phyloP scores from a whole-genome alignment of 2,113 vertebrate genomes.

The Zapornia atra region DNA sequence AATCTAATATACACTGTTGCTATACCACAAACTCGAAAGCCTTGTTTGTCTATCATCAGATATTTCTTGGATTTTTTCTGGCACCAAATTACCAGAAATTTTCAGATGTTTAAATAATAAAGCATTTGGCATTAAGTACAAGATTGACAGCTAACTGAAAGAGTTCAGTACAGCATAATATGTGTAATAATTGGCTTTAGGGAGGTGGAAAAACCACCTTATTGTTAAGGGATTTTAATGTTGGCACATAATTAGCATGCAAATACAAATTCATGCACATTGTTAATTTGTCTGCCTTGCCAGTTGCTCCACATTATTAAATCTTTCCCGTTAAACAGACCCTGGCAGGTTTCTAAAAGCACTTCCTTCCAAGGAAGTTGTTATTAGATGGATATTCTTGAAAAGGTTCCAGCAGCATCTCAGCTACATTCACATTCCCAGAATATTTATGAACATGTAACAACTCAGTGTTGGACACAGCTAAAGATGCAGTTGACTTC shows the following conservation, averaged over 20 bases:
- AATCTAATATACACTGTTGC: not conserved
- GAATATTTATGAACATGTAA: not conserved
- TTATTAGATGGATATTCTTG: not conserved
- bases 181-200: not conserved
- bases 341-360: constrained; percentile 5
- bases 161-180: not conserved
- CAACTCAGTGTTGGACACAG: not conserved
- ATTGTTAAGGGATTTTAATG: constrained; percentile 20
- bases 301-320: constrained; percentile 1
- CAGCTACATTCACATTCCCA: not conserved
- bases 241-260: not conserved
- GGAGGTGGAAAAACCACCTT: not conserved
- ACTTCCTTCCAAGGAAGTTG: not conserved
- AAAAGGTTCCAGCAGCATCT: constrained; percentile 17
- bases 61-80: not conserved
- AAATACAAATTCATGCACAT: not conserved
- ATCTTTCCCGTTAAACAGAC: not conserved
- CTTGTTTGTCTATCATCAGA: not conserved
- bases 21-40: not conserved
- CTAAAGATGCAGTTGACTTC: not conserved
- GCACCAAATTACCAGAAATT: not conserved
- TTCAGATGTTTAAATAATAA: not conserved
- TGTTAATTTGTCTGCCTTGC: constrained; percentile 24
- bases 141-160: not conserved
- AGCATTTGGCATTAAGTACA: not conserved